A percentile compares a stretch with the other conserved stretches of the same genome.
Evolutionary conservation across 2,113 vertebrate genomes (phyloP).

Genomic region (Cichladusa arquata): DNA sequence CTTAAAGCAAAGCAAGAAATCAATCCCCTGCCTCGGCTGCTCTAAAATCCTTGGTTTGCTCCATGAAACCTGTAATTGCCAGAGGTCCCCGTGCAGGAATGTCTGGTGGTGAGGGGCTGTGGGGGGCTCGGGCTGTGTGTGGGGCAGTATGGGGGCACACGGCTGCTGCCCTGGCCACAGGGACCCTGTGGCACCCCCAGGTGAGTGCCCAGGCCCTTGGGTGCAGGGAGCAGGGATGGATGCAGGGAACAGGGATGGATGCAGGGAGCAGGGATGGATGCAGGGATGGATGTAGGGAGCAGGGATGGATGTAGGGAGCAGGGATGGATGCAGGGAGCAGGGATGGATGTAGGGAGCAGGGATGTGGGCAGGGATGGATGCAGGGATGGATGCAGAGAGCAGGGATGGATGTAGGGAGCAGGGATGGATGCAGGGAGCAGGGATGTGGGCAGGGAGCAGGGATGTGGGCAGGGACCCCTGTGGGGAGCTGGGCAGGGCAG

Average conservation of each 20-base stretch:
- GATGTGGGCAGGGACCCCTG: not conserved
- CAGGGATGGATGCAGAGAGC: too few relatives aligned
- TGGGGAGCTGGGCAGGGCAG: not conserved
- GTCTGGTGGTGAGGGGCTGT: rapidly evolving
- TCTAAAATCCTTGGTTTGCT: not conserved
- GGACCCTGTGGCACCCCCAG: rapidly evolving
- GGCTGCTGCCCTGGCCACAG: not conserved
- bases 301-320: too few relatives aligned
- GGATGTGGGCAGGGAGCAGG: too few relatives aligned
- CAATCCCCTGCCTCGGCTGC: not conserved
- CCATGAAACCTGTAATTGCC: not conserved
- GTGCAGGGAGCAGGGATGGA: not conserved
- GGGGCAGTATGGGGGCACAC: rapidly evolving
- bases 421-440: not conserved
- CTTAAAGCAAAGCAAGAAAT: conserved; percentile 55
- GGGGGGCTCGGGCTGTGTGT: not conserved
- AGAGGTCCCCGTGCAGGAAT: not conserved
- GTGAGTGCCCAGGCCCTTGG: rapidly evolving
- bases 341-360: too few relatives aligned
- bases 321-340: too few relatives aligned
- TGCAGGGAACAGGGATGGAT: too few relatives aligned
- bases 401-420: not conserved
- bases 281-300: too few relatives aligned
- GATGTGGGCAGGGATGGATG: not conserved
- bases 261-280: not conserved